These are phyloP conservation scores for Drosophila leonis DNA, from an alignment of 2,888 invertebrate genomes.

Conservation along the genomic window DNA sequence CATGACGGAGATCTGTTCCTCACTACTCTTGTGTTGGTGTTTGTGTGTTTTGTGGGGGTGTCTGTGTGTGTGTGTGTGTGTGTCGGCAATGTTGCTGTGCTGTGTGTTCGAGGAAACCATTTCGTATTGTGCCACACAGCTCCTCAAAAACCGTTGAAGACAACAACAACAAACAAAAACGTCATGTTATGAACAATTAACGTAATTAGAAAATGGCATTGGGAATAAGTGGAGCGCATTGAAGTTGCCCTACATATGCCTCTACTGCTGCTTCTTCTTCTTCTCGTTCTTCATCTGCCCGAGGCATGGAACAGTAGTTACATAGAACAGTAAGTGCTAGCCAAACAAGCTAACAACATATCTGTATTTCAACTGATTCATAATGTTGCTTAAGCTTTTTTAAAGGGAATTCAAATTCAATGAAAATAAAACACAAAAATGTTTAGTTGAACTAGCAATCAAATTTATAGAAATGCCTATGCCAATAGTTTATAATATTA, in stretches of 20 bases:
- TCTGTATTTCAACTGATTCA: neutral
- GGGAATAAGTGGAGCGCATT: constrained; percentile 37
- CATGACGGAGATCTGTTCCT: constrained; percentile 50
- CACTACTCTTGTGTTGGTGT: constrained; percentile 15
- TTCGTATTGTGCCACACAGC: constrained; percentile 66
- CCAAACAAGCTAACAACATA: neutral
- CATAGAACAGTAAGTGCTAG: neutral
- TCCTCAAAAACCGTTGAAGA: constrained; percentile 44
- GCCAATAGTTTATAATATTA: no score
- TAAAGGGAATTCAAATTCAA: neutral
- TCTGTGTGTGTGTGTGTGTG: constrained; percentile 5
- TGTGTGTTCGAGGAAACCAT: constrained; percentile 65
- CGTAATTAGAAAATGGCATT: constrained; percentile 74
- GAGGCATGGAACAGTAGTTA: neutral
- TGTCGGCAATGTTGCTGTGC: constrained; percentile 33
- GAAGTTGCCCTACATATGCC: constrained; percentile 37
- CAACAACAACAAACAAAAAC: constrained; percentile 64
- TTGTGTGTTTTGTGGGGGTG: constrained; percentile 21
- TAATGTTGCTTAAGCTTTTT: neutral
- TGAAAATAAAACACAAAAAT: neutral
- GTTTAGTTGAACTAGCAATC: neutral
- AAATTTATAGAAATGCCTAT: neutral
- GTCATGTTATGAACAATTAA: constrained; percentile 76
- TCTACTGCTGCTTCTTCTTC: constrained; percentile 20
- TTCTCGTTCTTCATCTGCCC: neutral